Conservation (phyloP, 2,888 invertebrate genomes). For the Heliconius erato region DNA sequence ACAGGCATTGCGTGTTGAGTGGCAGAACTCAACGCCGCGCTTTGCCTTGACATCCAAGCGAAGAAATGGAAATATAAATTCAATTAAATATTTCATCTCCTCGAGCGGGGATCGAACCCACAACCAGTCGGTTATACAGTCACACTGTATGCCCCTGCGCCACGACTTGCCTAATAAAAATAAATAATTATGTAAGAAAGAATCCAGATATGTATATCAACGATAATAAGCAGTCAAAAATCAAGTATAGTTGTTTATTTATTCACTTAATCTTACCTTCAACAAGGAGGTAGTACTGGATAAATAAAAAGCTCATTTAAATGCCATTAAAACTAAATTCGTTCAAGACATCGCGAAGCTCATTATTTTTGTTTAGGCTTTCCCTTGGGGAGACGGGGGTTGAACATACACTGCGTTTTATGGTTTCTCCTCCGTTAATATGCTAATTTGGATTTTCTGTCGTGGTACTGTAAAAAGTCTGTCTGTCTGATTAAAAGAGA, state of each 20-base stretch:
- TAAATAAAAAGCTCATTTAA: slow-evolving; percentile 85
- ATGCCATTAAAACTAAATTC: slow-evolving; percentile 83
- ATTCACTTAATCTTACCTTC: slow-evolving; percentile 2
- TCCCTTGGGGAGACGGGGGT: slow-evolving; percentile 52
- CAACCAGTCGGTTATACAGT: too few relatives aligned
- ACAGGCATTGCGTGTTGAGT: too few relatives aligned
- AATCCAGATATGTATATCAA: not conserved
- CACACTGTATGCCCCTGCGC: too few relatives aligned
- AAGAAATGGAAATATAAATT: too few relatives aligned
- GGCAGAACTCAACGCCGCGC: too few relatives aligned
- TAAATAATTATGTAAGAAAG: not conserved
- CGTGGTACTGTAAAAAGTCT: not conserved
- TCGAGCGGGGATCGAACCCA: too few relatives aligned
- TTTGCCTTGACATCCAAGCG: too few relatives aligned
- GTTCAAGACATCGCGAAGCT: slow-evolving; percentile 66
- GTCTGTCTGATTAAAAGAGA: not conserved
- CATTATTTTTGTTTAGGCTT: slow-evolving; percentile 63
- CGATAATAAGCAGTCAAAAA: not conserved
- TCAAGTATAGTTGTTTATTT: slow-evolving; percentile 7
- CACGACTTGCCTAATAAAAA: not conserved
- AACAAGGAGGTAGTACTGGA: slow-evolving; percentile 53
- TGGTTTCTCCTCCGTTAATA: slow-evolving; percentile 43
- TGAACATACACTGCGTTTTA: slow-evolving; percentile 44
- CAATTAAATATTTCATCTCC: too few relatives aligned
- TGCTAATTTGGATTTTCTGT: slow-evolving; percentile 35